Percentiles rank a stretch among this genome's conserved stretches.
phyloP scores from a whole-genome alignment of 2,113 vertebrate genomes.

The Tichodroma muraria region DNA sequence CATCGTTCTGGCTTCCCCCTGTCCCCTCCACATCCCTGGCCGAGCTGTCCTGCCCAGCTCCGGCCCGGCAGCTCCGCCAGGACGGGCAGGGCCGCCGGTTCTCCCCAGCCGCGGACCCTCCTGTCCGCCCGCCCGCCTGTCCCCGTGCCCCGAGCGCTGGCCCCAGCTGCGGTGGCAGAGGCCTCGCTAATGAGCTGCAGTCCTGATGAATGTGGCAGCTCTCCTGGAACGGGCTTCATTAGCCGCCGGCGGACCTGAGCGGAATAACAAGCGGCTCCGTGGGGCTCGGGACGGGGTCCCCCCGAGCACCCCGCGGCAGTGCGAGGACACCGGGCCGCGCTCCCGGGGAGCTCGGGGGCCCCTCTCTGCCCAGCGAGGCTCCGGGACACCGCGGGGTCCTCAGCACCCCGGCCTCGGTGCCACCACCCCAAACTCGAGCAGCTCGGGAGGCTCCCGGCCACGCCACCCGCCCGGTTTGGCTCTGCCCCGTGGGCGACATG shows the following conservation, averaged over 20 bases:
- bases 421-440: background rate
- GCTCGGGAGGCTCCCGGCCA: background rate
- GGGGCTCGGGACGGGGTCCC: background rate
- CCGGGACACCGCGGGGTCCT: background rate
- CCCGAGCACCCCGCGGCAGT: background rate
- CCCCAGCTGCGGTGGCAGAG: constrained; percentile 44
- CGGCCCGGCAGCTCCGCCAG: background rate
- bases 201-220: constrained; percentile 38
- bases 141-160: background rate
- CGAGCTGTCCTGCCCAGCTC: accelerated
- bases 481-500: accelerated
- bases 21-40: accelerated
- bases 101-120: too few species aligned
- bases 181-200: background rate
- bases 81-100: background rate
- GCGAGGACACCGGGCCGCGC: background rate
- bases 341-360: background rate
- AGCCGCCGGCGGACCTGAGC: background rate
- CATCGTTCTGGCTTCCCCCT: accelerated
- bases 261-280: constrained; percentile 18
- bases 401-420: background rate
- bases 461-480: accelerated
- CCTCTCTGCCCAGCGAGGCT: accelerated
- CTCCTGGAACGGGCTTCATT: constrained; percentile 31
- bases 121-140: background rate